These are phyloP conservation scores for Gastrophysa polygoni DNA, from an alignment of 2,888 invertebrate genomes.

Conservation along the genomic window DNA sequence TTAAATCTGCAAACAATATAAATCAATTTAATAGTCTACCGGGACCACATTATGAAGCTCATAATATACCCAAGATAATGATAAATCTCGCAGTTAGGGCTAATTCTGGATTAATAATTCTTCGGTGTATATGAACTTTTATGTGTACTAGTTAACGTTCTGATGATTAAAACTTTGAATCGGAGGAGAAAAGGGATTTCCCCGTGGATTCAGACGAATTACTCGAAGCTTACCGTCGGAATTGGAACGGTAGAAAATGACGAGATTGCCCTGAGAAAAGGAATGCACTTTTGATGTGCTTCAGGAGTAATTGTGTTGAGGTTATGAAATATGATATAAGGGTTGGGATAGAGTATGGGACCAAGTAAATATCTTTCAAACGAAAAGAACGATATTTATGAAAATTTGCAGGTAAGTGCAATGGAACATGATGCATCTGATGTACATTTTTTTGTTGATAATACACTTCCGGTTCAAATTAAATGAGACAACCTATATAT, in stretches of 20 bases:
- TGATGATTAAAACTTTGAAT: conserved; percentile 25
- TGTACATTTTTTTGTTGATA: no score
- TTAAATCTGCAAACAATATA: conserved; percentile 66
- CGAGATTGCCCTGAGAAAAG: not conserved
- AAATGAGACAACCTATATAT: no score
- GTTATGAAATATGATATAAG: not conserved
- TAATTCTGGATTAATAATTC: conserved; percentile 43
- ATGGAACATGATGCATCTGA: no score
- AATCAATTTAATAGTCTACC: conserved; percentile 45
- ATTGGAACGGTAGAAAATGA: not conserved
- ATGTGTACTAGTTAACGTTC: conserved; percentile 21
- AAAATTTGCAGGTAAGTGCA: no score
- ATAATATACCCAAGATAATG: conserved; percentile 31
- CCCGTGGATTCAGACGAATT: conserved; percentile 3
- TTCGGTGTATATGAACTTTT: conserved; percentile 31
- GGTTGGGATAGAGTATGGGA: no score
- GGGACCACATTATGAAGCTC: conserved; percentile 15
- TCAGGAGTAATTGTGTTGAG: not conserved
- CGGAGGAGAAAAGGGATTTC: conserved; percentile 3
- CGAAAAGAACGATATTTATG: no score
- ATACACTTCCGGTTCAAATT: no score
- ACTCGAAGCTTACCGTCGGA: not conserved
- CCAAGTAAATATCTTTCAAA: no score
- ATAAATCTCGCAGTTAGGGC: conserved; percentile 43
- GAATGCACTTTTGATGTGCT: not conserved